Conservation (phyloP, 2,113 vertebrate species). For the Castor canadensis region DNA sequence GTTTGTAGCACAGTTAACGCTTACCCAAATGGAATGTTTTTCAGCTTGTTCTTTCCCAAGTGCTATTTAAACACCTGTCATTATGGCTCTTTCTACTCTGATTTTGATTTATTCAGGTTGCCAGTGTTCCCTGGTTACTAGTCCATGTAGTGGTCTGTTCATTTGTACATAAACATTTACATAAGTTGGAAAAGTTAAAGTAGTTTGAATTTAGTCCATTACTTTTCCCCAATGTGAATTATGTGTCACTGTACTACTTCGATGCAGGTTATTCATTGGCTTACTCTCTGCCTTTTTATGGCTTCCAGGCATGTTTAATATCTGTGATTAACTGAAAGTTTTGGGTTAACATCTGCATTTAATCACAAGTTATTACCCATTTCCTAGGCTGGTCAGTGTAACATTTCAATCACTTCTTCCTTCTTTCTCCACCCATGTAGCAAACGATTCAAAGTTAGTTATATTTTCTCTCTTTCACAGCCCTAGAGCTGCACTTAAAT, state of each 20-base stretch:
- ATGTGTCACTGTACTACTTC: background rate
- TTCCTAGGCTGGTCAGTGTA: slow-evolving; percentile 81
- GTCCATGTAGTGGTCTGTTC: slow-evolving; percentile 58
- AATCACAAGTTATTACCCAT: slow-evolving; percentile 80
- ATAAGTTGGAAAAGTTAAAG: slow-evolving; percentile 61
- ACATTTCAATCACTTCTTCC: slow-evolving; percentile 73
- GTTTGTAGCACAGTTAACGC: background rate
- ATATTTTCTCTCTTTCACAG: slow-evolving; percentile 49
- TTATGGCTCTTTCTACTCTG: slow-evolving; percentile 32
- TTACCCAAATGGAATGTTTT: slow-evolving; percentile 51
- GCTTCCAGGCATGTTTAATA: slow-evolving; percentile 61
- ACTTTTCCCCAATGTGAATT: slow-evolving; percentile 55
- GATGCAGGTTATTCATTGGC: slow-evolving; percentile 48
- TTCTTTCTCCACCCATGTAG: slow-evolving; percentile 61
- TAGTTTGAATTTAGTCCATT: slow-evolving; percentile 54
- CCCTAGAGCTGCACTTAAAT: slow-evolving; percentile 30
- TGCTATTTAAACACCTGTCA: slow-evolving; percentile 1
- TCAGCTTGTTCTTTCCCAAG: slow-evolving; percentile 40
- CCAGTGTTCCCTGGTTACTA: slow-evolving; percentile 39
- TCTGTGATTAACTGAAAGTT: slow-evolving; percentile 77
- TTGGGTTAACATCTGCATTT: slow-evolving; percentile 82
- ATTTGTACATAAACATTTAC: slow-evolving; percentile 70
- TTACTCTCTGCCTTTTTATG: slow-evolving; percentile 67
- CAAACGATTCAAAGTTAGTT: slow-evolving; percentile 71
- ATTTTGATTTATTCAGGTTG: slow-evolving; percentile 71